Percentiles rank a stretch among this genome's conserved stretches.
Evolutionary conservation across 2,797 vertebrate species (phyloP).

Genomic region (Salmo trutta): DNA sequence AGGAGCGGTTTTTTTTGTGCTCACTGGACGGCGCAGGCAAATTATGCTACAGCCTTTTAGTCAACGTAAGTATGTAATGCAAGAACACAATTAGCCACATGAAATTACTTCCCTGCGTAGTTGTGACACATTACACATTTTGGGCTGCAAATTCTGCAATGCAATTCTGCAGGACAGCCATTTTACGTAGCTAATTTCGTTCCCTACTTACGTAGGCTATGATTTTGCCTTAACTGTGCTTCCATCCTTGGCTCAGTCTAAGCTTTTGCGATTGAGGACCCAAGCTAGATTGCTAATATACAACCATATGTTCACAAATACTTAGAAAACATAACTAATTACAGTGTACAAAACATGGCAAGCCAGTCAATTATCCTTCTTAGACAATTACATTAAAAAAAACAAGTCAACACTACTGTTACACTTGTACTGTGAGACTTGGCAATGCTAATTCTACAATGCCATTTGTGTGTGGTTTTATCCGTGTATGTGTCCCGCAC

Average conservation of each 20-base stretch:
- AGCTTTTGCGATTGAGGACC: constrained; percentile 3
- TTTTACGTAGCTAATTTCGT: neutral
- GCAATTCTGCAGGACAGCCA: neutral
- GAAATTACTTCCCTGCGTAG: no score
- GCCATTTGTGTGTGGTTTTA: constrained; percentile 27
- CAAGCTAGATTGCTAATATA: constrained; percentile 18
- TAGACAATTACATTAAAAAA: constrained; percentile 48
- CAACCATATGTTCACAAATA: constrained; percentile 34
- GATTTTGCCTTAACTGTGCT: neutral
- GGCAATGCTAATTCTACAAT: no score
- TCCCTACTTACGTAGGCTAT: neutral
- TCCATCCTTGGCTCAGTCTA: constrained; percentile 9
- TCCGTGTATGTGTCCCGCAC: constrained; percentile 26
- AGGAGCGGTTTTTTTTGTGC: neutral
- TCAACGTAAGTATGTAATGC: no score
- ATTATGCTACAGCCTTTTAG: no score
- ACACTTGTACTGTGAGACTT: constrained; percentile 51
- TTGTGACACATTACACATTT: no score
- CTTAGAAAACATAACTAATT: constrained; percentile 50
- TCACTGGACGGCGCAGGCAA: neutral
- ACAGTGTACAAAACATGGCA: constrained; percentile 57
- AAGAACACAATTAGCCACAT: no score
- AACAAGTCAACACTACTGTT: constrained; percentile 33
- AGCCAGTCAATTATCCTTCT: constrained; percentile 43
- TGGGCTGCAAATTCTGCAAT: neutral